phyloP scores from a whole-genome alignment of 1,140 invertebrate species.

The Aphelinus atriplicis region DNA sequence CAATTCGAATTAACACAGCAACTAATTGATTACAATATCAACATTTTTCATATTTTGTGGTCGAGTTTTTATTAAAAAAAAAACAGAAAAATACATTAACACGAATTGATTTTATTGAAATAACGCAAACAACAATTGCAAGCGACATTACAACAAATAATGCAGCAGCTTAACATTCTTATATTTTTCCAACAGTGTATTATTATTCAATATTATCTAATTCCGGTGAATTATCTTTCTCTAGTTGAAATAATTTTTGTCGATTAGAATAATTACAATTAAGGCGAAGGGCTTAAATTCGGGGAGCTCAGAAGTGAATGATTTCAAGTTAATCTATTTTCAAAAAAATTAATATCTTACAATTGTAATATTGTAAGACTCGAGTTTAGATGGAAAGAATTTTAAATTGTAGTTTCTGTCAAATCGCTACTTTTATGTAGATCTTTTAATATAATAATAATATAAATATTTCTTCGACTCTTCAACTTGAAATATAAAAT shows the following conservation, averaged over 20 bases:
- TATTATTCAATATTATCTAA: conserved; percentile 26
- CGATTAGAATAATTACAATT: too few species aligned
- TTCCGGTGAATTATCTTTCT: too few species aligned
- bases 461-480: not conserved
- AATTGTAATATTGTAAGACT: too few species aligned
- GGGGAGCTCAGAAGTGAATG: too few species aligned
- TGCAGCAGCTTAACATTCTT: conserved; percentile 23
- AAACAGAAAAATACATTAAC: conserved; percentile 3
- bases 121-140: not conserved
- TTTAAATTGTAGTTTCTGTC: too few species aligned
- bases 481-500: conserved; percentile 4
- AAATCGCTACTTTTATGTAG: too few species aligned
- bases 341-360: too few species aligned
- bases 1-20: conserved; percentile 32
- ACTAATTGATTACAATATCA: conserved; percentile 24
- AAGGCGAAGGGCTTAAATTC: too few species aligned
- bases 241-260: too few species aligned
- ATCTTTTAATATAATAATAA: too few species aligned
- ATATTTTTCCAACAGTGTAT: conserved; percentile 42
- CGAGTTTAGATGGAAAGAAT: too few species aligned
- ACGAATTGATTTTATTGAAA: not conserved
- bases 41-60: conserved; percentile 9
- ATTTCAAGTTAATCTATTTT: too few species aligned
- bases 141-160: not conserved
- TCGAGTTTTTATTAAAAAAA: not conserved